phyloP scores from a whole-genome alignment of 2,113 vertebrate genomes.

The Oostethus manadensis region DNA sequence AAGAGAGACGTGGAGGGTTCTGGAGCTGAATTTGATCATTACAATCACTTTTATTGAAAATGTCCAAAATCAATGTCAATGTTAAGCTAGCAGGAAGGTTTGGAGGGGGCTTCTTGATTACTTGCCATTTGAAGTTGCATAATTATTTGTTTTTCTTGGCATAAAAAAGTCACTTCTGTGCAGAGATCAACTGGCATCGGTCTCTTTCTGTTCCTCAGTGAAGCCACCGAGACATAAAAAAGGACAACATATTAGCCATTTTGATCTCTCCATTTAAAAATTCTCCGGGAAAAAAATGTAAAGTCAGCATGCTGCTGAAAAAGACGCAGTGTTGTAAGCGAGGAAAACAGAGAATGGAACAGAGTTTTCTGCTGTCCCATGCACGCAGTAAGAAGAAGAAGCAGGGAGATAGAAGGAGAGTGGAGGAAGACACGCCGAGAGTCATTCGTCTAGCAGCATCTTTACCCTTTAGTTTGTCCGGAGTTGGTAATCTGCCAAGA shows the following conservation, averaged over 20 bases:
- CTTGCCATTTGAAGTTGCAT: too few relatives aligned
- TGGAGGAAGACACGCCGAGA: slow-evolving; percentile 31
- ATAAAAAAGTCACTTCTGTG: background rate
- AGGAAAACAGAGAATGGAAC: background rate
- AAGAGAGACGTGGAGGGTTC: too few relatives aligned
- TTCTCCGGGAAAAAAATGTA: too few relatives aligned
- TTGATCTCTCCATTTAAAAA: too few relatives aligned
- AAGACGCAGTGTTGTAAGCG: background rate
- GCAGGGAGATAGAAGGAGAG: background rate
- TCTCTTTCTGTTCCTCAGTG: slow-evolving; percentile 5
- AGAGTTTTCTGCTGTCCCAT: slow-evolving; percentile 19
- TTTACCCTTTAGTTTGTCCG: slow-evolving; percentile 74
- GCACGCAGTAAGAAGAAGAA: slow-evolving; percentile 22
- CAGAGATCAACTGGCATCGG: background rate
- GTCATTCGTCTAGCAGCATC: slow-evolving; percentile 55
- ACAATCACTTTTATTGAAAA: too few relatives aligned
- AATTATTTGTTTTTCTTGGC: too few relatives aligned
- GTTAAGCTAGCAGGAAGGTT: too few relatives aligned
- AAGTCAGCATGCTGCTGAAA: too few relatives aligned
- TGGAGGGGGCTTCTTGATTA: too few relatives aligned
- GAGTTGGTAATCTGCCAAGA: slow-evolving; percentile 79
- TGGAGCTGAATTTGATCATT: too few relatives aligned
- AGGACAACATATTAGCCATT: background rate
- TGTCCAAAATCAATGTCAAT: too few relatives aligned
- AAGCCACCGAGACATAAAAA: slow-evolving; percentile 1